These are phyloP conservation scores for Aethes cnicana DNA, from an alignment of 2,888 invertebrate species.

Conservation along the genomic window DNA sequence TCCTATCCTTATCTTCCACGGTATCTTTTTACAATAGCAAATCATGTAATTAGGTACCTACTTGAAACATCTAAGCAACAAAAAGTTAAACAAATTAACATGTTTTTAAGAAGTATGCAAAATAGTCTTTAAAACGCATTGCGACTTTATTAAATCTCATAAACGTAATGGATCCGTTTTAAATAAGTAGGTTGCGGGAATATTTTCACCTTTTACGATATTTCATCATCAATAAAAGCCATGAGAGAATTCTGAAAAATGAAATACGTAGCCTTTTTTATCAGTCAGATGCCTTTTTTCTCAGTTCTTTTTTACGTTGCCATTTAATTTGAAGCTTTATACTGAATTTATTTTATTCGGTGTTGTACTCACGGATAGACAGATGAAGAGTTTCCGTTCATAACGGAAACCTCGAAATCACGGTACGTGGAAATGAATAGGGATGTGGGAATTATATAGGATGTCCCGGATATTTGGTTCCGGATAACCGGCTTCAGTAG, in stretches of 20 bases:
- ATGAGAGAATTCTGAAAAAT: background rate
- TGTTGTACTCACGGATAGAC: background rate
- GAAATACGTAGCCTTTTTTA: constrained; percentile 1
- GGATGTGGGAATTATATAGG: constrained; percentile 14
- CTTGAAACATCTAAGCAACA: no score
- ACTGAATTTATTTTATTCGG: background rate
- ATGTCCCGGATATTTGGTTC: constrained; percentile 13
- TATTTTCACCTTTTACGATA: background rate
- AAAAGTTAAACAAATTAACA: no score
- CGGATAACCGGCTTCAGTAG: constrained; percentile 9
- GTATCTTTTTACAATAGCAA: no score
- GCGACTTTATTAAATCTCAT: no score
- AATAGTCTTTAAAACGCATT: no score
- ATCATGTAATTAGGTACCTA: no score
- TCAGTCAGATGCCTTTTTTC: background rate
- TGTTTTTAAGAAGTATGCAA: no score
- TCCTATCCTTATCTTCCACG: no score
- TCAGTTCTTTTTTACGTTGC: background rate
- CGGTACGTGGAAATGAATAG: constrained; percentile 15
- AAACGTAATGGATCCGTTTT: no score
- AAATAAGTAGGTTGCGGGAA: no score
- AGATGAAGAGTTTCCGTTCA: constrained; percentile 9
- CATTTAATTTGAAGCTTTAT: background rate
- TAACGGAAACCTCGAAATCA: constrained; percentile 12
- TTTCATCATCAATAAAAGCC: background rate